A percentile compares a stretch with the other conserved stretches of the same genome.
These are phyloP conservation scores for Penaeus monodon DNA, from an alignment of 2,888 invertebrate genomes.

Conservation along the genomic window DNA sequence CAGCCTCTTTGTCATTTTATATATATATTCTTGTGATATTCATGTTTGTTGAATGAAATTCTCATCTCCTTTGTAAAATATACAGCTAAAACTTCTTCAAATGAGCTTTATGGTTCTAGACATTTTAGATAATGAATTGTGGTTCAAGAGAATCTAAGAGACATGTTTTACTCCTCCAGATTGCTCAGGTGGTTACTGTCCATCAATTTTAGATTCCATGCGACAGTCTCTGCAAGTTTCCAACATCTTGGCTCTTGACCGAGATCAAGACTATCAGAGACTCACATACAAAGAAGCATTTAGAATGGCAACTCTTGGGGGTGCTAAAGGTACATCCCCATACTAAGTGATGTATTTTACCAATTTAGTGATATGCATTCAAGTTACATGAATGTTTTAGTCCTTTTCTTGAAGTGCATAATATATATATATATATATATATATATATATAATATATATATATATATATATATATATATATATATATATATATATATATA, in stretches of 20 bases:
- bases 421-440: too few species aligned
- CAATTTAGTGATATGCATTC: neutral
- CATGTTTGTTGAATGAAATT: too few species aligned
- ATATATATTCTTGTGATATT: too few species aligned
- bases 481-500: too few species aligned
- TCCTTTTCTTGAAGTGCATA: neutral
- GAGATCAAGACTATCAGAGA: conserved; percentile 70
- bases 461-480: too few species aligned
- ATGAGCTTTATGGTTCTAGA: neutral
- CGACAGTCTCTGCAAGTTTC: conserved; percentile 82
- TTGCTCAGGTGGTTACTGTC: conserved; percentile 84
- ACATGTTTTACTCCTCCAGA: conserved; percentile 73
- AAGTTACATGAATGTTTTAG: neutral
- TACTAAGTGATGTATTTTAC: neutral
- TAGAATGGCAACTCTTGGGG: conserved; percentile 87
- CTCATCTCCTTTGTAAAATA: too few species aligned
- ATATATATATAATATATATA: too few species aligned
- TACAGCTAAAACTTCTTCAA: neutral
- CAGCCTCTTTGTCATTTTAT: too few species aligned
- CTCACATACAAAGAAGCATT: conserved; percentile 83
- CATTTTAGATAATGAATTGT: neutral
- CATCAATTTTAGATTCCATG: conserved; percentile 83
- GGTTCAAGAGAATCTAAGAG: neutral
- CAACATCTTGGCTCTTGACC: conserved; percentile 74
- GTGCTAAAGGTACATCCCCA: conserved; percentile 73